These are phyloP conservation scores for Sardinella longiceps DNA, from an alignment of 2,797 vertebrate genomes.

Conservation along the genomic window DNA sequence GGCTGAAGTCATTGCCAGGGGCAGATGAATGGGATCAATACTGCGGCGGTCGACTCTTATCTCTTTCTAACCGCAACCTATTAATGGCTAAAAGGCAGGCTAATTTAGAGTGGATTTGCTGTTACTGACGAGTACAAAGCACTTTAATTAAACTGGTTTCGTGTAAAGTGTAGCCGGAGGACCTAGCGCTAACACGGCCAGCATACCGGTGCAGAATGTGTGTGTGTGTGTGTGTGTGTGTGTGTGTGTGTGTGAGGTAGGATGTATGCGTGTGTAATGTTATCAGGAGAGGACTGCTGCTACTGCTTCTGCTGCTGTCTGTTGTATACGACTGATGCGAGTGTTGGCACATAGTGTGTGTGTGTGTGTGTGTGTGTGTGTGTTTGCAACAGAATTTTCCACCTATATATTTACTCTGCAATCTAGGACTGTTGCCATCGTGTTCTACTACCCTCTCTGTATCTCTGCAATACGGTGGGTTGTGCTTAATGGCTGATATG, in stretches of 20 bases:
- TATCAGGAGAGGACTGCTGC: neutral
- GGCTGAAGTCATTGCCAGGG: constrained; percentile 12
- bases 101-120: constrained; percentile 27
- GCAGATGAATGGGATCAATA: constrained; percentile 45
- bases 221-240: neutral
- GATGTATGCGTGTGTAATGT: neutral
- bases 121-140: constrained; percentile 44
- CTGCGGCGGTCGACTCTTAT: neutral
- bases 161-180: constrained; percentile 27
- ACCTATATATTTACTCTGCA: neutral
- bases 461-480: neutral
- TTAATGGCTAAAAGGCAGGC: constrained; percentile 16
- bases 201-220: neutral
- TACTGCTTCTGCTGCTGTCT: neutral
- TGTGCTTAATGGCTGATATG: neutral
- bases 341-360: neutral
- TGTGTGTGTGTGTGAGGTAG: neutral
- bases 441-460: neutral
- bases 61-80: constrained; percentile 18
- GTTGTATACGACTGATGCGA: neutral
- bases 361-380: neutral
- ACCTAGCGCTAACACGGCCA: neutral
- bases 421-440: neutral
- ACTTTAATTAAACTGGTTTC: constrained; percentile 46
- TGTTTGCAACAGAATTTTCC: neutral